phyloP scores from a whole-genome alignment of 1,140 invertebrate genomes.

The Leptopilina boulardi region DNA sequence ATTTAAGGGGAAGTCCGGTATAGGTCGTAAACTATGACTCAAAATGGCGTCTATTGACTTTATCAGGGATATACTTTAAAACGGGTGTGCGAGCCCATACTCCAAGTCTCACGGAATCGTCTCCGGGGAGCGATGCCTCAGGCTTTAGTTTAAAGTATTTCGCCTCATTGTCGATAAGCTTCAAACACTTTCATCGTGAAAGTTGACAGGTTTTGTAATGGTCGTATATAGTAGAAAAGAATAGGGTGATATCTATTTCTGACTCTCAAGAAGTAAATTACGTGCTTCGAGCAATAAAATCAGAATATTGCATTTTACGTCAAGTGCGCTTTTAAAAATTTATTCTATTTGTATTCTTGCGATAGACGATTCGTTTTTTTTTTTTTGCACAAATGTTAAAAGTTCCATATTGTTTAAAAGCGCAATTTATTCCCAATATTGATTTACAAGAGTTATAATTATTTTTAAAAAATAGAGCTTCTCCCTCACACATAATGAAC shows the following conservation, averaged over 20 bases:
- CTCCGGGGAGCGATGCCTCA: slow-evolving; percentile 69
- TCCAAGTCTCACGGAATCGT: slow-evolving; percentile 43
- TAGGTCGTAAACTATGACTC: slow-evolving; percentile 10
- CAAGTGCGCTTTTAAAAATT: background rate
- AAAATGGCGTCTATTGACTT: slow-evolving; percentile 7
- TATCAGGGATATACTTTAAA: slow-evolving; percentile 20
- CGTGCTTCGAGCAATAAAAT: background rate
- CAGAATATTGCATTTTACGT: slow-evolving; percentile 15
- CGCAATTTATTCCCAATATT: too few species aligned
- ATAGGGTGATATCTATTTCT: slow-evolving; percentile 14
- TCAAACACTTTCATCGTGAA: slow-evolving; percentile 3
- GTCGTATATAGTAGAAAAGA: background rate
- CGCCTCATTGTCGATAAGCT: slow-evolving; percentile 55
- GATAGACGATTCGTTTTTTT: too few species aligned
- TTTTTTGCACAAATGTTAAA: too few species aligned
- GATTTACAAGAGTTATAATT: too few species aligned
- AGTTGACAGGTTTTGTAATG: slow-evolving; percentile 14
- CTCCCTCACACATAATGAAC: too few species aligned
- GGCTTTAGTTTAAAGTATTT: slow-evolving; percentile 72
- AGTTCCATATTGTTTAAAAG: too few species aligned
- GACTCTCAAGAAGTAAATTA: background rate
- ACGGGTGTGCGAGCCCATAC: too few species aligned
- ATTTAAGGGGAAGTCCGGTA: slow-evolving; percentile 18
- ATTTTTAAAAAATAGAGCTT: too few species aligned
- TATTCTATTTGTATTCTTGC: background rate